Percentiles rank a stretch among this genome's conserved stretches.
Conservation (phyloP, 2,113 vertebrate species). For the Acinonyx jubatus region DNA sequence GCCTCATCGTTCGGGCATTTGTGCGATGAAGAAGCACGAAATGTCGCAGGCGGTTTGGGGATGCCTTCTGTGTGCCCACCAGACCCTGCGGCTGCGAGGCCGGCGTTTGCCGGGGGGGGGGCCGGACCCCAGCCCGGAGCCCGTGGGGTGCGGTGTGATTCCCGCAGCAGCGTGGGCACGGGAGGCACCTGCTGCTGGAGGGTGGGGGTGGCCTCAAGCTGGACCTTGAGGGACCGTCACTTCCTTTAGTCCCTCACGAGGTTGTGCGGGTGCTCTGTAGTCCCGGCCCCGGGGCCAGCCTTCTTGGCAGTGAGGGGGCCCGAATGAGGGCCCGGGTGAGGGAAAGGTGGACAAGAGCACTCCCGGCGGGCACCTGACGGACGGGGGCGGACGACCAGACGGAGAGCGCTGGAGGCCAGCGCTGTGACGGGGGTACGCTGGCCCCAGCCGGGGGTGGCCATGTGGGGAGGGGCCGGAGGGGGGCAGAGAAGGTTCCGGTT, state of each 20-base stretch:
- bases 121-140: not conserved
- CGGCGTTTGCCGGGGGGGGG: not conserved
- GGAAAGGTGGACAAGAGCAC: not conserved
- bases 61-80: no score
- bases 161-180: not conserved
- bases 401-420: not conserved
- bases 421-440: not conserved
- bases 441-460: not conserved
- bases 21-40: no score
- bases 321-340: no score
- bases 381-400: accelerated
- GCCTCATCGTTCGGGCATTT: accelerated
- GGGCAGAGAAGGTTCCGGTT: no score
- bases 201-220: not conserved
- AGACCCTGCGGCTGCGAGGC: not conserved
- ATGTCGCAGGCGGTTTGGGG: accelerated
- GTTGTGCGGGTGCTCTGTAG: not conserved
- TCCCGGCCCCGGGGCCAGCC: not conserved
- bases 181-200: not conserved
- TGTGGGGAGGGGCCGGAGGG: not conserved
- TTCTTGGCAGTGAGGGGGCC: not conserved
- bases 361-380: not conserved
- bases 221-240: not conserved
- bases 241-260: not conserved
- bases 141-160: not conserved